These are phyloP conservation scores for Meloe dianella DNA, from an alignment of 2,888 invertebrate species.

Conservation along the genomic window DNA sequence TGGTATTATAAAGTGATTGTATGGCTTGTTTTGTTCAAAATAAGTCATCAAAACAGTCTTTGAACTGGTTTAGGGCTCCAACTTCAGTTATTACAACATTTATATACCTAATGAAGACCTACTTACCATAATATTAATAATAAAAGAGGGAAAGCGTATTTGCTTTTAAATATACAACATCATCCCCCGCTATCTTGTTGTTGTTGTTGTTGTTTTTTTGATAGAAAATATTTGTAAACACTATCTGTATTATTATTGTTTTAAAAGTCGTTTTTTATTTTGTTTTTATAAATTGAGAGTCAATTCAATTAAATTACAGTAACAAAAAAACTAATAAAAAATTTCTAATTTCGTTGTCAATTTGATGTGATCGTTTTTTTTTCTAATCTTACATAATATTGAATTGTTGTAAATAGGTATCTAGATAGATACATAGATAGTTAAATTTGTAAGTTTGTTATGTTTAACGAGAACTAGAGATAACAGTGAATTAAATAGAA, in stretches of 20 bases:
- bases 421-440: not conserved
- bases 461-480: not conserved
- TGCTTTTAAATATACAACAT: not conserved
- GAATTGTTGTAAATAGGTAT: too few relatives aligned
- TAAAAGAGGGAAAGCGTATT: constrained; percentile 11
- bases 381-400: too few relatives aligned
- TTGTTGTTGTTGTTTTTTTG: not conserved
- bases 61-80: constrained; percentile 36
- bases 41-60: constrained; percentile 50
- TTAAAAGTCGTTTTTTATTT: not conserved
- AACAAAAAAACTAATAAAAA: too few relatives aligned
- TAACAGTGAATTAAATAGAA: not conserved
- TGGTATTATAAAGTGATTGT: constrained; percentile 39
- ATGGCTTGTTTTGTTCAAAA: constrained; percentile 51
- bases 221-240: constrained; percentile 6
- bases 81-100: constrained; percentile 42
- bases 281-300: too few relatives aligned
- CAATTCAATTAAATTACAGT: too few relatives aligned
- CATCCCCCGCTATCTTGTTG: not conserved
- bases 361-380: too few relatives aligned
- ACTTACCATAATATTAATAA: constrained; percentile 28
- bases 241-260: not conserved
- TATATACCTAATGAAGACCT: constrained; percentile 40
- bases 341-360: too few relatives aligned
- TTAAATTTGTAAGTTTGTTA: not conserved